These are phyloP conservation scores for Pollimyrus isidori DNA, from an alignment of 2,113 vertebrate species.

Conservation along the genomic window DNA sequence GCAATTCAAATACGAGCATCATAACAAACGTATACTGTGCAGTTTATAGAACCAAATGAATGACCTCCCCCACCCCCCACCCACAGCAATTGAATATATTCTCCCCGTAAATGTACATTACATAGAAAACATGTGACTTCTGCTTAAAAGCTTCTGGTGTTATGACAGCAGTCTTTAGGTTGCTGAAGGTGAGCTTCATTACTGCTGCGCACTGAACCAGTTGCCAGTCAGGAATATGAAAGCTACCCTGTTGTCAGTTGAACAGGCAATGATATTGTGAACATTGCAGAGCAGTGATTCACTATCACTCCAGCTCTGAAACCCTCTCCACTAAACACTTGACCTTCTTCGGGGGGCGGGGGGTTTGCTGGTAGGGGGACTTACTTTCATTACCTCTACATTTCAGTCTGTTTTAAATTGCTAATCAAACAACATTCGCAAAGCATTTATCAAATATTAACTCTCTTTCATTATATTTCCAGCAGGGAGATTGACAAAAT, in stretches of 20 bases:
- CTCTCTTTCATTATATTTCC: constrained; percentile 40
- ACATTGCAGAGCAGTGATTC: constrained; percentile 48
- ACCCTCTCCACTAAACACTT: constrained; percentile 40
- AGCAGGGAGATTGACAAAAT: constrained; percentile 34
- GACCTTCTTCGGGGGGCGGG: constrained; percentile 39
- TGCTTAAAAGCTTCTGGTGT: background rate
- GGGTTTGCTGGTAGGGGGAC: constrained; percentile 21
- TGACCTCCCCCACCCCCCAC: background rate
- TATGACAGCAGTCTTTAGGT: background rate
- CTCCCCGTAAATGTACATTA: background rate
- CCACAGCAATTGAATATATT: background rate
- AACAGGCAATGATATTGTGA: constrained; percentile 45
- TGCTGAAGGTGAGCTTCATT: constrained; percentile 36
- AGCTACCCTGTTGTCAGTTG: constrained; percentile 48
- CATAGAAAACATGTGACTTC: background rate
- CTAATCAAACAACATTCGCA: constrained; percentile 46
- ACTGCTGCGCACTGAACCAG: constrained; percentile 40
- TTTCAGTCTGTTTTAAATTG: constrained; percentile 41
- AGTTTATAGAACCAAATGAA: constrained; percentile 23
- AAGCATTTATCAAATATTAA: constrained; percentile 43
- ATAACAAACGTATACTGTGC: background rate
- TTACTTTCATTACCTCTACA: constrained; percentile 45
- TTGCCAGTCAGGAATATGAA: constrained; percentile 52
- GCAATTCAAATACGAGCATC: background rate
- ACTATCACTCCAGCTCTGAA: constrained; percentile 36